Evolutionary conservation across 2,888 invertebrate genomes (phyloP).

Genomic region (Quadroppia sp.): DNA sequence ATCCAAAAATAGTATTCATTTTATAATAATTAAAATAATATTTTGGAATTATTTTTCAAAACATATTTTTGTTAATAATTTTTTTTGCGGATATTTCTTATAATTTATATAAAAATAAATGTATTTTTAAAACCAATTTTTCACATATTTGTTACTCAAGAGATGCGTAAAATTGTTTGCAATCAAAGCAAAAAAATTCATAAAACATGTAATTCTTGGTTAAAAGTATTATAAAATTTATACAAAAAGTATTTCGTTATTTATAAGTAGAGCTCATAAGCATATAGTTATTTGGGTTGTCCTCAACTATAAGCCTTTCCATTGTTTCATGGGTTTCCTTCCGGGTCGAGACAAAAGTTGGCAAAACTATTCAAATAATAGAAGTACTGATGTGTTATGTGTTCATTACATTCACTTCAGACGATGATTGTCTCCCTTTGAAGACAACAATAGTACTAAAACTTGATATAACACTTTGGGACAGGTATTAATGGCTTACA

Average conservation of each 20-base stretch:
- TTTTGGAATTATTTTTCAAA: too few relatives aligned
- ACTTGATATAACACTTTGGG: slow-evolving; percentile 24
- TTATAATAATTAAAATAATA: too few relatives aligned
- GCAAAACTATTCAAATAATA: slow-evolving; percentile 13
- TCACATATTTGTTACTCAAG: too few relatives aligned
- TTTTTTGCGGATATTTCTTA: too few relatives aligned
- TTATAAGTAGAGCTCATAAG: slow-evolving; percentile 19
- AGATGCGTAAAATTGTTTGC: too few relatives aligned
- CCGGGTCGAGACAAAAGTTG: slow-evolving; percentile 9
- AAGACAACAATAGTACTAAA: neutral
- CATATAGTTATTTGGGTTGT: slow-evolving; percentile 25
- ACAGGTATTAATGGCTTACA: neutral
- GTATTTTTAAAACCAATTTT: too few relatives aligned
- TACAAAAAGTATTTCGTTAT: too few relatives aligned
- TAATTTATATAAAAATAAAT: too few relatives aligned
- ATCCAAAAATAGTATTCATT: too few relatives aligned
- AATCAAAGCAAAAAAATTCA: neutral
- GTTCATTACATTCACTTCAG: neutral
- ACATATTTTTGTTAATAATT: too few relatives aligned
- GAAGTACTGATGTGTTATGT: slow-evolving; percentile 6
- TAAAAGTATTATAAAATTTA: too few relatives aligned
- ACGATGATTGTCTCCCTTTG: slow-evolving; percentile 14
- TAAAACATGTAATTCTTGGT: too few relatives aligned
- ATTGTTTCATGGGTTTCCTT: slow-evolving; percentile 21
- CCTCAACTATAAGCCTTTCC: slow-evolving; percentile 10